Evolutionary conservation across 2,888 invertebrate genomes (phyloP), one percentile per base, ranked within the genome.

Genomic region (Melangyna quadrimaculata): DNA sequence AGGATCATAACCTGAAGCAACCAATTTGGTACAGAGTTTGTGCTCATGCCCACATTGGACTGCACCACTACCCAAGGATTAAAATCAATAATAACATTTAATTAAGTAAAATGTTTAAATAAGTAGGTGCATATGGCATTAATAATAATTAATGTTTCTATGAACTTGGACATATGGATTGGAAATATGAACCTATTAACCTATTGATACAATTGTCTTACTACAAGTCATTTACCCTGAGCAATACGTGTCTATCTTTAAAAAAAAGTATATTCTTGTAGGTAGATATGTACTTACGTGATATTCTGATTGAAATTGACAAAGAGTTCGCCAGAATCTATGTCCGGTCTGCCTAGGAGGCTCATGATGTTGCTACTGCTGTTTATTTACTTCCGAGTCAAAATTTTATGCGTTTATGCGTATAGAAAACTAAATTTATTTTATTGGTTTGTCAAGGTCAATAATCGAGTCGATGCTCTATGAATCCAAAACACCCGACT

Each of bases 291-390:
- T 45, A 95, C 98, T 97, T 96, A 98, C 98, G 98, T 97, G 95
- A 96, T 96, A 93, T 99, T 98, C 93, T 99, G 98, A 93, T 99
- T 99, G 92, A 99, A 99, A 93, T 98, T 98, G 90, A 98, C 98
- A 93, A 97, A 98, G 93, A 97, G 96, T 93, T 96, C 96, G 93
- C 96, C 96, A 93, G 95, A 95, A 93, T 95, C 92, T 69, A 91
- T 90, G 78, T 92, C 92, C 87, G 90, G 89, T 88, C 91, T 89
- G 78, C 91, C 91, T 73, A 91, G 87, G 80, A 91, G 88, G 88
- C 90, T 91, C 91, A 91, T 91, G 55, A 17, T 70, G 32, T 71
- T 3, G 65, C 61, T 29, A n/a, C 27, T 65, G n/a, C 59, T 55
- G 14, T n/a, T 71, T 53, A 24, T 71, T 45, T 24, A 37, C 32